A percentile compares a stretch with the other conserved stretches of the same genome.
These are phyloP conservation scores for Trimorus sp. DNA, from an alignment of 2,888 invertebrate species.

Conservation along the genomic window DNA sequence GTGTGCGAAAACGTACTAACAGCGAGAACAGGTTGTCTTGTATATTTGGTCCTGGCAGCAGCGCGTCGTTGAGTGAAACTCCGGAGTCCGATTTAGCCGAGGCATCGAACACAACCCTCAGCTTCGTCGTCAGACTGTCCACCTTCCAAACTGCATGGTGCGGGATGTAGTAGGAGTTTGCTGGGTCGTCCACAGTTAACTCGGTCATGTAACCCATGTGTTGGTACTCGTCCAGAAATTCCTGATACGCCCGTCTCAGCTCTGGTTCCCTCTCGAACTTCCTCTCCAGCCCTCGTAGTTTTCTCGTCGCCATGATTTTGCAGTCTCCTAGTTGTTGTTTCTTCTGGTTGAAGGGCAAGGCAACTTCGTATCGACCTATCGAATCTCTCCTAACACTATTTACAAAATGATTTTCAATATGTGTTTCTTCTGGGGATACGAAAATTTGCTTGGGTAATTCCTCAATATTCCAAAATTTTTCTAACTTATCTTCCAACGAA, in stretches of 20 bases:
- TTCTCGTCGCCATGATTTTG: too few species aligned
- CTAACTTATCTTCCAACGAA: not conserved
- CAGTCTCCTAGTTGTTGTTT: not conserved
- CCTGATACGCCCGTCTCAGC: constrained; percentile 3
- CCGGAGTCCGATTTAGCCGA: constrained; percentile 33
- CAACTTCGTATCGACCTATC: constrained; percentile 19
- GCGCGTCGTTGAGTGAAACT: constrained; percentile 62
- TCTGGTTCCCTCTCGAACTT: not conserved
- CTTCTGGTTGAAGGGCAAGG: constrained; percentile 16
- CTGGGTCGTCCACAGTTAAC: not conserved
- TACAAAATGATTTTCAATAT: too few species aligned
- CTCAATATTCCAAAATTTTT: constrained; percentile 9
- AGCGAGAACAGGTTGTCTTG: constrained; percentile 63
- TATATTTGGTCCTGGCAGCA: constrained; percentile 40
- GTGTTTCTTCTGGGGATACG: constrained; percentile 17
- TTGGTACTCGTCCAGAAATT: constrained; percentile 10
- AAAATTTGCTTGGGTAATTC: constrained; percentile 7
- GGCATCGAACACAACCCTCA: constrained; percentile 7
- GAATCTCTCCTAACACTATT: too few species aligned
- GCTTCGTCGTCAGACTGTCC: constrained; percentile 13
- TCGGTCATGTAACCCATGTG: constrained; percentile 11
- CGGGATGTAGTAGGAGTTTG: constrained; percentile 4
- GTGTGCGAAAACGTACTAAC: constrained; percentile 67
- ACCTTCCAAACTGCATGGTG: constrained; percentile 24
- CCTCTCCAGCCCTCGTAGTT: constrained; percentile 4